Evolutionary conservation across 64 coral and sea anemone genomes (phyloP), one percentile per base, ranked within the genome.

Genomic region (Hydrozoanthus tunicans): DNA sequence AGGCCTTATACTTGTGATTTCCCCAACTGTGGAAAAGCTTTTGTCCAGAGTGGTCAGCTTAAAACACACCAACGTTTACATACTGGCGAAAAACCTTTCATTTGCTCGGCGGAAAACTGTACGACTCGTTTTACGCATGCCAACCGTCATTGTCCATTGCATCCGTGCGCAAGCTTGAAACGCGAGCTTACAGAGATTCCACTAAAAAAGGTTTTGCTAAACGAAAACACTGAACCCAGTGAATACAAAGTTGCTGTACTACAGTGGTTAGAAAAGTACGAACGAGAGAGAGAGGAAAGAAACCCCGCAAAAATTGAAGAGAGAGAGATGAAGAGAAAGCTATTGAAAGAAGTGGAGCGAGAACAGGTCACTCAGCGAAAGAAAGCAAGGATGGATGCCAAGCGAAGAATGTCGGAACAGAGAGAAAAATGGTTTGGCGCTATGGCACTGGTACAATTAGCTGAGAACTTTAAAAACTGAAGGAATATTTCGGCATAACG

Each of bases 11-110:
- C 93, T 64, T 98, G 96, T 52, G 96, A 98, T 86, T 98, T 98
- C 55, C 96, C 96, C 59, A 98, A 98, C 83, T 98, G 96, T 92
- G 96, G 94, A 79, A 98, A 98, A 79, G 94, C 96, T 64, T 98
- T 98, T 59, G 96, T 95, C 20, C 96, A 98, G 70, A 98, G 96
- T 76, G 96, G 96, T 64, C 96, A 98, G 62, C 58, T 98, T 25
- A 98, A 98, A 90, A 98, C 96, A 51, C 96, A 98, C 56, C 96
- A 98, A 81, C 74, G 96, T 5, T 85, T 98, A 4, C 96, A 98
- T 52, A 98, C 96, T 0, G 96, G 96, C 1, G 96, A 98, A 82
- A 98, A 98, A 56, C 96, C 96, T 8, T 98, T 98, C 77, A 92
- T 95, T 81, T 98, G 96, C 64, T 79, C 89, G 11, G 92, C 77